Evolutionary conservation across 2,888 invertebrate genomes (phyloP), one percentile per base, ranked within the genome.

Genomic region (Tillus elongatus): DNA sequence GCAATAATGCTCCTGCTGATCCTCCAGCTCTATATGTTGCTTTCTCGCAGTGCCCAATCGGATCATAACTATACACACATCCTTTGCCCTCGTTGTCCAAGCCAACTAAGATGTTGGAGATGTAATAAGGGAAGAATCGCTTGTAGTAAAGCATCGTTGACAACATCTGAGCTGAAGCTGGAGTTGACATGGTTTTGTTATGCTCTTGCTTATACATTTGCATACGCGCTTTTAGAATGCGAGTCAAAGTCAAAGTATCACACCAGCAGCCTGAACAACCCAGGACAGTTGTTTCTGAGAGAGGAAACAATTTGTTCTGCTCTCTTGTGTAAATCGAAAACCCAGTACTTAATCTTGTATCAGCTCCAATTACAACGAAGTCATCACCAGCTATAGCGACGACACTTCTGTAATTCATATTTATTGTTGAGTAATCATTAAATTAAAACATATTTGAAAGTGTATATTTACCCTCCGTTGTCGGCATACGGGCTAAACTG

Each of bases 241-340:
- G 77, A 6, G 90, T 90, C 32, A 98, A 70, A 1, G 96, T 90
- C 11, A 96, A 69, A 3, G 90, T 88, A 67, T 98, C 98, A 57
- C 96, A 95, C 89, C 97, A 96, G 66, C 97, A 98, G 12, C 97
- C 97, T 13, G 90, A 81, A 37, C 90, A 89, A 1, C 90, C 95
- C n/a, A 98, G 70, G 24, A 97, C 82, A 1, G 93, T 92, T 33
- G 75, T 77, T 1, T 79, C 69, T 0, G 91, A 86, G 50, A 96
- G 65, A 46, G 76, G 70, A 57, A 91, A 91, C 6, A 93, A 68
- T 64, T 96, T 96, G 46, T 85, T 81, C 59, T 90, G 88, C 38
- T 89, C 78, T 26, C 95, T 74, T 0, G 91, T 86, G 56, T 88
- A 85, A 56, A 96, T 95, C 2, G 82, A 80, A 64, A 84, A 95